Conservation (phyloP, 1,140 invertebrate species). For the Zaprionus capensis region DNA sequence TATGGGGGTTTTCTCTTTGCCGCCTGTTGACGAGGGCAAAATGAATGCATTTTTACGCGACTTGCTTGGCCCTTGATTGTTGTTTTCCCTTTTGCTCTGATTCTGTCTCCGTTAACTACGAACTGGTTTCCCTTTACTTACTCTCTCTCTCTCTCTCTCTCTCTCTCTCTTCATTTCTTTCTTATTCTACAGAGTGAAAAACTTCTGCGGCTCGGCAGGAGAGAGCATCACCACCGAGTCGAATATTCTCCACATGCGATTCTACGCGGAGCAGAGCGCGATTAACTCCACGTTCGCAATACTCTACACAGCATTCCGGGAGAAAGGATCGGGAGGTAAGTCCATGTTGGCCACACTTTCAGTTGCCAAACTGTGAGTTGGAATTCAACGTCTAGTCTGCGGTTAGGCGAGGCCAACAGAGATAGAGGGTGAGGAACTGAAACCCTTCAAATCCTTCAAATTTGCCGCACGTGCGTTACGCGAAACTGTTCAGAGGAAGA, state of each 20-base stretch:
- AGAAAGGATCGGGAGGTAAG: slow-evolving; percentile 84
- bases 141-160: not conserved
- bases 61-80: not conserved
- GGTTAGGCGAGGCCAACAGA: not conserved
- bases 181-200: slow-evolving; percentile 85
- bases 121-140: not conserved
- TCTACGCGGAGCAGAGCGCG: slow-evolving; percentile 88
- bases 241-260: slow-evolving; percentile 89
- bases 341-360: slow-evolving; percentile 15
- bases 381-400: not conserved
- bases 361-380: not conserved
- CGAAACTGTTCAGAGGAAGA: slow-evolving; percentile 2
- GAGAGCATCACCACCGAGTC: slow-evolving; percentile 87
- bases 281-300: slow-evolving; percentile 89
- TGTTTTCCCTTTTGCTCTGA: not conserved
- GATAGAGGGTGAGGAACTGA: not conserved
- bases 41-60: slow-evolving; percentile 2
- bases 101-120: not conserved
- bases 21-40: not conserved
- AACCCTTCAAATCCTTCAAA: slow-evolving; percentile 56
- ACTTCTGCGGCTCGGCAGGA: slow-evolving; percentile 92
- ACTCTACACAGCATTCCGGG: slow-evolving; percentile 90
- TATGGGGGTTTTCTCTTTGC: not conserved
- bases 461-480: slow-evolving; percentile 59
- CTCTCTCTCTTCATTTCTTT: not conserved